Evolutionary conservation across 1,140 invertebrate species (phyloP).

Genomic region (Cataglyphis hispanica): DNA sequence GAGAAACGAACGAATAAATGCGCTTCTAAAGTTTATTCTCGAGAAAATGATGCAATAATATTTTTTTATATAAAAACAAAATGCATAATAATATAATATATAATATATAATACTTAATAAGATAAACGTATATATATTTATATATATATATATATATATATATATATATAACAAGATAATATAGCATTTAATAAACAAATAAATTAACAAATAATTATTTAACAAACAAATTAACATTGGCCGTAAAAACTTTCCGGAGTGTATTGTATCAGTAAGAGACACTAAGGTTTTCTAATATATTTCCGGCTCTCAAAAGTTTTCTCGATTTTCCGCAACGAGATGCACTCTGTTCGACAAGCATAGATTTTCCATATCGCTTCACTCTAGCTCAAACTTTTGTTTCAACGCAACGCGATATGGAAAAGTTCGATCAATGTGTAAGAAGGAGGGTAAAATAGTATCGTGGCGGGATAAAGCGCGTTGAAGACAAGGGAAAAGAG

Average conservation of each 20-base stretch:
- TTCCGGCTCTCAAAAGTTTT: not conserved
- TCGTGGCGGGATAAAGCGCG: constrained; percentile 36
- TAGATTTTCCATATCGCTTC: constrained; percentile 54
- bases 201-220: not conserved
- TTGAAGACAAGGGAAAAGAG: constrained; percentile 13
- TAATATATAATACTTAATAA: too few species aligned
- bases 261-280: too few species aligned
- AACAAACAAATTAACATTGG: not conserved
- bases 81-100: not conserved
- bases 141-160: too few species aligned
- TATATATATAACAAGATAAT: not conserved
- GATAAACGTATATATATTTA: too few species aligned
- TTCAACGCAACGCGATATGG: constrained; percentile 52
- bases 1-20: not conserved
- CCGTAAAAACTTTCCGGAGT: not conserved
- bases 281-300: constrained; percentile 19
- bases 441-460: constrained; percentile 37
- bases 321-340: constrained; percentile 16
- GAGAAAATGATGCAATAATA: not conserved
- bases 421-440: constrained; percentile 46
- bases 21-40: not conserved
- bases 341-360: constrained; percentile 40
- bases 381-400: constrained; percentile 43
- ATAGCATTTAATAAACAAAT: not conserved
- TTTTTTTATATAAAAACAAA: not conserved